Evolutionary conservation across 2,888 invertebrate species (phyloP).

Genomic region (Leptodirus hochenwartii): DNA sequence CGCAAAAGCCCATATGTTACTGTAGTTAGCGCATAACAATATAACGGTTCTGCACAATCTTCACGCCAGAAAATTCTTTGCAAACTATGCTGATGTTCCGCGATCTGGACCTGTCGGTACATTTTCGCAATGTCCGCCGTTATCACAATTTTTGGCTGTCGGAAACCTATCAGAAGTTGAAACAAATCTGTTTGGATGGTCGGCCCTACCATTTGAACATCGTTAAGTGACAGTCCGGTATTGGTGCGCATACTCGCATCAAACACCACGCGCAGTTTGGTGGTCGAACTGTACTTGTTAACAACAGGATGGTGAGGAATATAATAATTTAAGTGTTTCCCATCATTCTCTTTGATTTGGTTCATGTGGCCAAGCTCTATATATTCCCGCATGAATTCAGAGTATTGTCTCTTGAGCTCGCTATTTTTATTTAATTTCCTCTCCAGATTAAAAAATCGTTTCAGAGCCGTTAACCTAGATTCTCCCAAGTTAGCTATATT

Average conservation of each 20-base stretch:
- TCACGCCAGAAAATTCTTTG: conserved; percentile 4
- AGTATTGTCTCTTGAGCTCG: conserved; percentile 5
- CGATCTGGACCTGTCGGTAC: conserved; percentile 13
- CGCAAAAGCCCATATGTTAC: conserved; percentile 7
- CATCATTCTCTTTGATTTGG: too few relatives aligned
- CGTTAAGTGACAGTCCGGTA: conserved; percentile 10
- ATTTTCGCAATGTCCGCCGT: conserved; percentile 15
- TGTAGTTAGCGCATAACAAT: neutral
- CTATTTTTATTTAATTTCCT: conserved; percentile 10
- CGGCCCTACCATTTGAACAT: conserved; percentile 10
- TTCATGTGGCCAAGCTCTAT: conserved; percentile 8
- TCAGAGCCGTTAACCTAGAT: conserved; percentile 6
- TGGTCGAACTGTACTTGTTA: conserved; percentile 10
- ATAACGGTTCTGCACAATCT: neutral
- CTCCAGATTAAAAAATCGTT: conserved; percentile 10
- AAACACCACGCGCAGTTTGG: conserved; percentile 10
- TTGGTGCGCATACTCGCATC: conserved; percentile 8
- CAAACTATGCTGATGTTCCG: neutral
- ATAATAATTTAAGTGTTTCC: conserved; percentile 3
- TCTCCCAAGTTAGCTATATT: conserved; percentile 8
- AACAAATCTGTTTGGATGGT: conserved; percentile 10
- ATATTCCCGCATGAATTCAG: conserved; percentile 9
- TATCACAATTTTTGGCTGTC: conserved; percentile 12
- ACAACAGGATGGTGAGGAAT: conserved; percentile 11
- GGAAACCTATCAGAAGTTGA: conserved; percentile 11